These are phyloP conservation scores for Mercenaria mercenaria DNA, from an alignment of 1,140 invertebrate species.

Conservation along the genomic window DNA sequence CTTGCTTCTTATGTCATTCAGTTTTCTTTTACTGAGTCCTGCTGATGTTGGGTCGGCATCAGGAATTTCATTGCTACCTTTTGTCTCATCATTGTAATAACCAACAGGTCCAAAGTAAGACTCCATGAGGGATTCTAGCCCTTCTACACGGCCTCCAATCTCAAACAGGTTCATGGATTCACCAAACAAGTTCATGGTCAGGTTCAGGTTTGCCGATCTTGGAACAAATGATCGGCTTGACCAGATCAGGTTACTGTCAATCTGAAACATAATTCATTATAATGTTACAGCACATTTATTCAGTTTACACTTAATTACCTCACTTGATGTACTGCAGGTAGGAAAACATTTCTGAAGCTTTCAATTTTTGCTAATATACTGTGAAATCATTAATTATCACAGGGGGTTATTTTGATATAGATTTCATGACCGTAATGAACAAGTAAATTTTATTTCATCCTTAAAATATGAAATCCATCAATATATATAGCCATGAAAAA, in stretches of 20 bases:
- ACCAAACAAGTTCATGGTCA: slow-evolving; percentile 95
- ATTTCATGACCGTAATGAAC: no score
- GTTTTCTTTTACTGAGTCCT: slow-evolving; percentile 48
- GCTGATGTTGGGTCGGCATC: slow-evolving; percentile 39
- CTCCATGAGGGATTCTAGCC: slow-evolving; percentile 94
- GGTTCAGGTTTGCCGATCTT: slow-evolving; percentile 91
- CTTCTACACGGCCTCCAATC: slow-evolving; percentile 93
- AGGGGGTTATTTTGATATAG: no score
- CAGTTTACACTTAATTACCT: no score
- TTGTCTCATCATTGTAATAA: slow-evolving; percentile 63
- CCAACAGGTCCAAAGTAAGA: slow-evolving; percentile 90
- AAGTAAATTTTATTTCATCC: no score
- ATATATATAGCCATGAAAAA: no score
- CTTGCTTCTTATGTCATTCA: slow-evolving; percentile 46
- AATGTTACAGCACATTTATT: background rate
- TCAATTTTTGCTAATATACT: no score
- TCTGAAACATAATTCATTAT: slow-evolving; percentile 29
- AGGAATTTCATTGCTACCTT: slow-evolving; percentile 19
- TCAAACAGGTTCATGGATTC: slow-evolving; percentile 94
- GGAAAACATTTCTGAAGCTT: no score
- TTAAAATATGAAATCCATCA: no score
- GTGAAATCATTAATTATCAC: no score
- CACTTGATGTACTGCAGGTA: no score
- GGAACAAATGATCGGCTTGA: slow-evolving; percentile 95
- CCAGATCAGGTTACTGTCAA: slow-evolving; percentile 90